These are phyloP conservation scores for Nyctibius bracteatus DNA, from an alignment of 2,113 vertebrate genomes.

Conservation along the genomic window DNA sequence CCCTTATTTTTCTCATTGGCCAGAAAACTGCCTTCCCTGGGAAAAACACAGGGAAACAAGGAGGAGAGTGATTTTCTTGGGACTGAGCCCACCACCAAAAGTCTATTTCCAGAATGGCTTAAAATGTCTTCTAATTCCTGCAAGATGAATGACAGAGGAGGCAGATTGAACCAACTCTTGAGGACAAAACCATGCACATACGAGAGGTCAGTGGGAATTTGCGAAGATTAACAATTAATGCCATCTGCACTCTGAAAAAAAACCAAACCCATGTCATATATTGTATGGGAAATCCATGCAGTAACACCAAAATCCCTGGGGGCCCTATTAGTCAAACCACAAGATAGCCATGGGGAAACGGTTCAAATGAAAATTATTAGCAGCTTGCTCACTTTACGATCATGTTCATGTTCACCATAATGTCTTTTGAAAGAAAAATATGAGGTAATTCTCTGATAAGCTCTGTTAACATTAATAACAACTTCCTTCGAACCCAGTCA, in stretches of 20 bases:
- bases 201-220: background rate
- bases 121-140: background rate
- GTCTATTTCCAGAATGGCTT: background rate
- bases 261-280: background rate
- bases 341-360: background rate
- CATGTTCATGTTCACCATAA: background rate
- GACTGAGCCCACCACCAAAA: background rate
- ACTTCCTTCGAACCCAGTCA: background rate
- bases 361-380: background rate
- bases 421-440: background rate
- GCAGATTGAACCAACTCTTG: background rate
- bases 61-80: background rate
- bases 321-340: constrained; percentile 7
- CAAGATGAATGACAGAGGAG: background rate
- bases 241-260: background rate
- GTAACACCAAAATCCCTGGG: background rate
- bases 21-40: background rate
- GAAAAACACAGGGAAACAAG: background rate
- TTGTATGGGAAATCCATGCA: background rate
- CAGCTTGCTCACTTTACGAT: background rate
- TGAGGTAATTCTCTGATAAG: background rate
- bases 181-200: background rate
- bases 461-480: background rate
- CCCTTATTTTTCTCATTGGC: background rate
- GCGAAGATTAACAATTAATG: background rate